Percentiles rank a stretch among this genome's conserved stretches.
Conservation (phyloP, 2,888 invertebrate genomes). For the Troglohyphantes excavatus region DNA sequence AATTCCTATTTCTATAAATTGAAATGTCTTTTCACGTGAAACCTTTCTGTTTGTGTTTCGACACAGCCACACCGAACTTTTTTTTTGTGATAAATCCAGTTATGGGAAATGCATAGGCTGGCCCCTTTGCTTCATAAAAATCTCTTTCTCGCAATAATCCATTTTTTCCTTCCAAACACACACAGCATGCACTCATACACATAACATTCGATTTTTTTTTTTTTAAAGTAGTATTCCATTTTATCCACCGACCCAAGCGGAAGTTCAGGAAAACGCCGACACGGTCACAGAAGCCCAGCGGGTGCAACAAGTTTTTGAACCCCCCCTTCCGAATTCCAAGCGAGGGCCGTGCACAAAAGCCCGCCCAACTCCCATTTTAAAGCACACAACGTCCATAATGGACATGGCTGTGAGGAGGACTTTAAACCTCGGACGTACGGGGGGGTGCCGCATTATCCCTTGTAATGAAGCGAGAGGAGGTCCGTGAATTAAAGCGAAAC, state of each 20-base stretch:
- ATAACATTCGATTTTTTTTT: no score
- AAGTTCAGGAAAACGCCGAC: slow-evolving; percentile 37
- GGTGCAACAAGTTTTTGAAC: slow-evolving; percentile 50
- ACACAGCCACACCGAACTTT: no score
- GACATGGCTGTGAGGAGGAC: slow-evolving; percentile 29
- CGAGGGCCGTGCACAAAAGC: neutral
- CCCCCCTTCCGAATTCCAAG: neutral
- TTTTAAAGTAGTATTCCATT: neutral
- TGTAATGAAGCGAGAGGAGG: slow-evolving; percentile 68
- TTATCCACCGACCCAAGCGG: neutral
- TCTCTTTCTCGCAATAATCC: no score
- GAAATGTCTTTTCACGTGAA: no score
- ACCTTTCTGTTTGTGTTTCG: no score
- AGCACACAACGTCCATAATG: no score
- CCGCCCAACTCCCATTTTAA: neutral
- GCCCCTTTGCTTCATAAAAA: no score
- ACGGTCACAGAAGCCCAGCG: slow-evolving; percentile 28
- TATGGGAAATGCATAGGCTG: no score
- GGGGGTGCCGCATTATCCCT: slow-evolving; percentile 45
- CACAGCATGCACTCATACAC: no score
- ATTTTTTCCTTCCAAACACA: no score
- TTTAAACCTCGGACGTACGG: slow-evolving; percentile 4
- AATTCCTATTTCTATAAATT: no score
- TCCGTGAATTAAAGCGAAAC: slow-evolving; percentile 74
- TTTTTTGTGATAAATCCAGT: no score